Evolutionary conservation across 2,797 vertebrate genomes (phyloP), one percentile per base, ranked within the genome.

Genomic region (Oophaga sylvatica): DNA sequence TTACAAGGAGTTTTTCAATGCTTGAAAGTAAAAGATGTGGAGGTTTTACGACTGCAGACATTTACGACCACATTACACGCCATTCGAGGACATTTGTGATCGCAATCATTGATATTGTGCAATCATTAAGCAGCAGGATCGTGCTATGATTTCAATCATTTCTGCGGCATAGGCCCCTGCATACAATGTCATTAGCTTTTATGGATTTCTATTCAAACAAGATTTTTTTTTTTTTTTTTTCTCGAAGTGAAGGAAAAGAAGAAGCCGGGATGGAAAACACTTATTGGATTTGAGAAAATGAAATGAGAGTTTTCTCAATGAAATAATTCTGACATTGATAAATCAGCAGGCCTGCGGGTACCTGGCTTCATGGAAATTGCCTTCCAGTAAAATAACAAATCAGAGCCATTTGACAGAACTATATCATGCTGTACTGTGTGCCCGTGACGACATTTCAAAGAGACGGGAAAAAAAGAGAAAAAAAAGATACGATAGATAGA

Each of bases 341-440:
- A 84, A 88, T 84, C 65, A 67, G 77, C 45, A 62, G 48, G 82
- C 56, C 77, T 57, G 67, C 65, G 73, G 82, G 78, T 88, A 88
- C 31, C 82, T 65, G 82, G 67, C 65, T 29, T 62, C n/a, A 80
- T 45, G 19, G 77, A 84, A 80, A 88, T 88, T 80, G 87, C 82
- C 82, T 80, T 88, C 82, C 87, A 88, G 83, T 80, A 77, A 84
- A 80, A 80, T 81, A 88, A 75, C 76, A 88, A 88, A 88, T 88
- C 82, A 80, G 82, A 73, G 41, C 56, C 82, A 84, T 67, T 63
- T 88, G 87, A 84, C 87, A 88, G 76, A 84, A 53, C 62, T 84
- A 76, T 88, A 88, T 88, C 87, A 88, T 19, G 60, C 57, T 65
- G 59, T 79, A 75, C 87, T 62, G 45, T 84, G 65, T 1, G 41